phyloP scores from a whole-genome alignment of 64 coral and sea anemone species.

The Astreopora myriophthalma region DNA sequence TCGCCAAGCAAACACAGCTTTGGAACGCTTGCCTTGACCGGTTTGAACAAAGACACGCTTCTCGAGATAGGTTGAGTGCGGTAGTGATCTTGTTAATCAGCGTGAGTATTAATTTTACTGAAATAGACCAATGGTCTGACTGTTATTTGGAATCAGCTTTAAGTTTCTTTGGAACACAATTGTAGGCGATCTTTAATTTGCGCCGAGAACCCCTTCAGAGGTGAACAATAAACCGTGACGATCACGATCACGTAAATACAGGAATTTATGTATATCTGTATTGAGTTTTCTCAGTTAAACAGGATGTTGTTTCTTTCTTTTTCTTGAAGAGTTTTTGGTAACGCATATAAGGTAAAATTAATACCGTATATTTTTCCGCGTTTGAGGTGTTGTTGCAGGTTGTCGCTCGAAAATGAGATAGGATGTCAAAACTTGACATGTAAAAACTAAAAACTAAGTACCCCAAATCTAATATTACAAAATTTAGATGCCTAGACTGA shows the following conservation, averaged over 20 bases:
- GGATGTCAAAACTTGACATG: no score
- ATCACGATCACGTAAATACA: background rate
- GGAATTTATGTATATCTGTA: background rate
- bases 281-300: background rate
- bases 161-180: background rate
- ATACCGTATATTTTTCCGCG: no score
- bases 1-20: background rate
- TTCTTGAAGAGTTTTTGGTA: no score
- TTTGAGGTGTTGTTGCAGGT: no score
- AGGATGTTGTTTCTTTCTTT: background rate
- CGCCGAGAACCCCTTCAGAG: background rate
- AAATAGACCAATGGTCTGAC: no score
- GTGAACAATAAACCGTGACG: no score
- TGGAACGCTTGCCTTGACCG: background rate
- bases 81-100: background rate
- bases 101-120: no score
- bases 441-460: no score
- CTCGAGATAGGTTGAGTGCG: background rate
- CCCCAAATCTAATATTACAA: no score
- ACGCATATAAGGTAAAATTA: no score
- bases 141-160: background rate
- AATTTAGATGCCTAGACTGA: no score
- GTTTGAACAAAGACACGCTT: background rate
- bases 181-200: background rate
- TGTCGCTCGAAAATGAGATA: no score